Percentiles rank a stretch among this genome's conserved stretches.
These are phyloP conservation scores for Toxotes lorentzi DNA, from an alignment of 2,797 vertebrate species.

Conservation along the genomic window DNA sequence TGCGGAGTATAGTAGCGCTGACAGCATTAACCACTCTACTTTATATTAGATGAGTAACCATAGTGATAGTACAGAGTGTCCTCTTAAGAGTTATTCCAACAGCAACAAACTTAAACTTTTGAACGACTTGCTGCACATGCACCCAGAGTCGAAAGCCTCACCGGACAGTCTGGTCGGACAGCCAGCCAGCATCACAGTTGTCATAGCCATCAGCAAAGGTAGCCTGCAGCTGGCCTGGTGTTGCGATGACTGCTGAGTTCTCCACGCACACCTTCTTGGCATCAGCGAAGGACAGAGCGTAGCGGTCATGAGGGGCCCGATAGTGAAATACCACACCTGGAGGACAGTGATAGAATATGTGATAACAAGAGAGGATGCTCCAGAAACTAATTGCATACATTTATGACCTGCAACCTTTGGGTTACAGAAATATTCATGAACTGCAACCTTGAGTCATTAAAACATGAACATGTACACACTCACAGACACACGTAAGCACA, in stretches of 20 bases:
- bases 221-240: slow-evolving; percentile 91
- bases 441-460: slow-evolving; percentile 38
- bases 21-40: neutral
- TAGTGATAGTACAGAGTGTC: neutral
- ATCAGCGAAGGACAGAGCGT: slow-evolving; percentile 88
- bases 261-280: slow-evolving; percentile 89
- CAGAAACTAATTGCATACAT: slow-evolving; percentile 4
- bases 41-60: slow-evolving; percentile 1
- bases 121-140: neutral
- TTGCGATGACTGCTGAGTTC: slow-evolving; percentile 90
- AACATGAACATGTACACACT: slow-evolving; percentile 38
- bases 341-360: slow-evolving; percentile 27
- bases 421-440: slow-evolving; percentile 42
- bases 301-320: slow-evolving; percentile 90
- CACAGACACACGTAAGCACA: slow-evolving; percentile 37
- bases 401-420: slow-evolving; percentile 26
- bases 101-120: neutral
- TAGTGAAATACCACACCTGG: slow-evolving; percentile 96
- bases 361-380: neutral
- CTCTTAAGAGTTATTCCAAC: neutral
- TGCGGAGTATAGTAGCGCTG: neutral
- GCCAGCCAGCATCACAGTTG: slow-evolving; percentile 97
- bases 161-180: slow-evolving; percentile 93
- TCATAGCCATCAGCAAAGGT: slow-evolving; percentile 95
- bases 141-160: slow-evolving; percentile 67